Percentiles rank a stretch among this genome's conserved stretches.
Conservation (phyloP, 2,113 vertebrate species). For the Pseudorectes ferrugineus region DNA sequence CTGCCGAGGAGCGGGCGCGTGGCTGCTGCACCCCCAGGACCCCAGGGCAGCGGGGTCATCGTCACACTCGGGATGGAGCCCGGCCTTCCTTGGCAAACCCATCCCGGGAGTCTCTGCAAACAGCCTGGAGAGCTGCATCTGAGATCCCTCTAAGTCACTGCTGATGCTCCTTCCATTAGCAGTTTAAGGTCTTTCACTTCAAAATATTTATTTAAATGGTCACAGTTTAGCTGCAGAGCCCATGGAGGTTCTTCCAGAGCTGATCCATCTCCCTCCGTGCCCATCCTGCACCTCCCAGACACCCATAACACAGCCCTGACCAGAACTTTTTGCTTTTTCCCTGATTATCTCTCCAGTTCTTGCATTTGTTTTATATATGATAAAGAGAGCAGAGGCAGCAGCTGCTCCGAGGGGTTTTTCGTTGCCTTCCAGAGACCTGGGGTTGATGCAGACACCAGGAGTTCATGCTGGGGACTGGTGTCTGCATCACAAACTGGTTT, state of each 20-base stretch:
- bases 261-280: fast-evolving
- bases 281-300: background rate
- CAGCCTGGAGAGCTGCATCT: fast-evolving
- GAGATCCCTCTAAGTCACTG: background rate
- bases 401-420: background rate
- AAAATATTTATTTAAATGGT: fast-evolving
- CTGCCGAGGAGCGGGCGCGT: fast-evolving
- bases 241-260: background rate
- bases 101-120: background rate
- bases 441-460: background rate
- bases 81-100: background rate
- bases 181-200: background rate
- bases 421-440: background rate
- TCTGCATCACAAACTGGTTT: background rate
- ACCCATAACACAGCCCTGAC: fast-evolving
- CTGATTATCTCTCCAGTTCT: background rate
- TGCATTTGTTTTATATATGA: background rate
- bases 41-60: fast-evolving
- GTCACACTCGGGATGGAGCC: fast-evolving
- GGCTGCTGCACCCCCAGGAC: background rate
- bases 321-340: background rate
- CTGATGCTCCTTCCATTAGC: background rate
- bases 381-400: background rate
- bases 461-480: background rate
- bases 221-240: background rate